Percentiles rank a stretch among this genome's conserved stretches.
Conservation (phyloP, 2,888 invertebrate genomes). For the Pollenia labialis region DNA sequence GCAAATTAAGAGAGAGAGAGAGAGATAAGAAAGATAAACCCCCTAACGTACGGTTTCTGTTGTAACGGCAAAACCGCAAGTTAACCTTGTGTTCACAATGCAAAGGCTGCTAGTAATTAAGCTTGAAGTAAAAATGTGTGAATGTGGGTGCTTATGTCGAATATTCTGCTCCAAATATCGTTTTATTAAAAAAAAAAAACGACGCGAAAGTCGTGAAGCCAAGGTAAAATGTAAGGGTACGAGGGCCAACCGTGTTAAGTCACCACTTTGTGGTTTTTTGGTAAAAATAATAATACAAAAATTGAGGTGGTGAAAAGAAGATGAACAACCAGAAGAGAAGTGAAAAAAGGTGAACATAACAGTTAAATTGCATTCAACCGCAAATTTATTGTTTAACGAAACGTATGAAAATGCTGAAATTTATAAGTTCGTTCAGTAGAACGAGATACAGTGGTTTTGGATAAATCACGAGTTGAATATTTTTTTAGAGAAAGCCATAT, state of each 20-base stretch:
- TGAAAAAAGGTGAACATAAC: slow-evolving; percentile 38
- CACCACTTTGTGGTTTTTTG: slow-evolving; percentile 67
- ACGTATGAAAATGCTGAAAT: slow-evolving; percentile 63
- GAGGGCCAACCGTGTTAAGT: slow-evolving; percentile 67
- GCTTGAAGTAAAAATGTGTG: background rate
- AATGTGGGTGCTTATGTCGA: background rate
- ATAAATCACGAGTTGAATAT: background rate
- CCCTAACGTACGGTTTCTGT: background rate
- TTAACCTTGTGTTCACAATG: slow-evolving; percentile 64
- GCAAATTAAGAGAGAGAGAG: background rate
- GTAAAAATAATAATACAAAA: slow-evolving; percentile 38
- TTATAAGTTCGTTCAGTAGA: background rate
- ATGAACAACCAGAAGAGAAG: slow-evolving; percentile 33
- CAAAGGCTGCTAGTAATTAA: slow-evolving; percentile 68
- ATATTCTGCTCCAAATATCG: slow-evolving; percentile 15
- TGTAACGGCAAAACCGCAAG: slow-evolving; percentile 62
- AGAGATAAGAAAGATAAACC: slow-evolving; percentile 27
- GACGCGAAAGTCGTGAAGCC: slow-evolving; percentile 13
- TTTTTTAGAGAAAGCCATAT: too few relatives aligned
- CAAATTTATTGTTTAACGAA: slow-evolving; percentile 74
- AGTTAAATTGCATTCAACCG: slow-evolving; percentile 71
- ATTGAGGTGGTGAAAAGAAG: slow-evolving; percentile 29
- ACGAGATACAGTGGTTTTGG: slow-evolving; percentile 31
- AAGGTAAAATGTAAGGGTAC: slow-evolving; percentile 34
- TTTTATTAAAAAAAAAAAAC: background rate